A percentile compares a stretch with the other conserved stretches of the same genome.
Evolutionary conservation across 2,888 invertebrate genomes (phyloP).

Genomic region (Pristionchus entomophagus): DNA sequence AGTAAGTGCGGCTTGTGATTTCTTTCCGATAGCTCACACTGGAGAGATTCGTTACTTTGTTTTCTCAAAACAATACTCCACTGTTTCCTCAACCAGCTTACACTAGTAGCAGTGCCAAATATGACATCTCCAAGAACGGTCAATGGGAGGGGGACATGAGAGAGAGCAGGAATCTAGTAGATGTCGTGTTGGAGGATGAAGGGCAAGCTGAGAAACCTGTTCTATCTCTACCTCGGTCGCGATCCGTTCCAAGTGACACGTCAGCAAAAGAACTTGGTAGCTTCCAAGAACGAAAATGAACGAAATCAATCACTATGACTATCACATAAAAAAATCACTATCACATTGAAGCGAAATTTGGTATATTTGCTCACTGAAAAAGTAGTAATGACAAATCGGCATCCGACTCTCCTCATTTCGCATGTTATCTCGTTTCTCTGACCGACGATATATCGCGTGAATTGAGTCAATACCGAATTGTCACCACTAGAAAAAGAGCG

Average conservation of each 20-base stretch:
- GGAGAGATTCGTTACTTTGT: too few species aligned
- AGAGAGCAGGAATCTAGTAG: slow-evolving; percentile 24
- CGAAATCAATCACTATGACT: too few species aligned
- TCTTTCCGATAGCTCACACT: too few species aligned
- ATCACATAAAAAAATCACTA: neutral
- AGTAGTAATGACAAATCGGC: neutral
- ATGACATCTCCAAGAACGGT: neutral
- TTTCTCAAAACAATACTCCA: too few species aligned
- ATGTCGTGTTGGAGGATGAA: neutral
- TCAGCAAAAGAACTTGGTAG: too few species aligned
- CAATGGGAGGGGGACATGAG: neutral
- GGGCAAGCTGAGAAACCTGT: slow-evolving; percentile 35
- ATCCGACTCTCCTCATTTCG: neutral
- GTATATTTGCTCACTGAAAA: too few species aligned
- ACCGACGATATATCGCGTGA: too few species aligned
- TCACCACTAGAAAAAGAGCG: too few species aligned
- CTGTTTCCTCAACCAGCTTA: too few species aligned
- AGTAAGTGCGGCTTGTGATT: slow-evolving; percentile 55
- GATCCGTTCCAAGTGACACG: neutral
- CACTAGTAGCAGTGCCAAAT: neutral
- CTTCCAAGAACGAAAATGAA: too few species aligned
- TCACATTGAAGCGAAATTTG: too few species aligned
- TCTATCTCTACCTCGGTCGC: neutral
- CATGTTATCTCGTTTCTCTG: neutral
- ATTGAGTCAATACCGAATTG: too few species aligned